Conservation (phyloP, 1,140 invertebrate species). For the Drosophila parvula region DNA sequence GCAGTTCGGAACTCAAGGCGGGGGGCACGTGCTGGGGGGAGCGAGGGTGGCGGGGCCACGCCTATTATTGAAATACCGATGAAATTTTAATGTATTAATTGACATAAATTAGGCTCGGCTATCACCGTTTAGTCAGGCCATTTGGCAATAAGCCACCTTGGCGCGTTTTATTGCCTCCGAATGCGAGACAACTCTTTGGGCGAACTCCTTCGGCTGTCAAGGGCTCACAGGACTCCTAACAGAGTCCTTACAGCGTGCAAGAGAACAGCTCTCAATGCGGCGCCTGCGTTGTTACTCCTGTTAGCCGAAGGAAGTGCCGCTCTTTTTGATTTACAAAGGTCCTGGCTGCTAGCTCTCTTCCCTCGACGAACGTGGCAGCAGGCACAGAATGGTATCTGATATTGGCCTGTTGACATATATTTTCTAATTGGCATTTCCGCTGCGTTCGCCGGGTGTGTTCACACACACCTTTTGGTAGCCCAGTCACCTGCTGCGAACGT, state of each 20-base stretch:
- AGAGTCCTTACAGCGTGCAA: constrained; percentile 15
- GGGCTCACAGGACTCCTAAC: constrained; percentile 18
- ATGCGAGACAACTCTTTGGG: constrained; percentile 40
- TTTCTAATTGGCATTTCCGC: constrained; percentile 76
- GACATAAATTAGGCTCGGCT: constrained; percentile 64
- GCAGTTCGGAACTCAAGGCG: background rate
- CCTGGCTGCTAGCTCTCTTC: constrained; percentile 23
- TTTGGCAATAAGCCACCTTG: constrained; percentile 66
- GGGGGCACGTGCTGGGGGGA: background rate
- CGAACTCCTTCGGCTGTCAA: background rate
- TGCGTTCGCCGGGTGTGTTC: constrained; percentile 30
- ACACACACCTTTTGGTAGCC: constrained; percentile 18
- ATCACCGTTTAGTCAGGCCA: constrained; percentile 53
- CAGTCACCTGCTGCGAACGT: background rate
- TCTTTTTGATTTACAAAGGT: constrained; percentile 38
- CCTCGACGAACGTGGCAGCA: background rate
- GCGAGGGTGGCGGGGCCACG: background rate
- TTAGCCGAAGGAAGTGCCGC: constrained; percentile 13
- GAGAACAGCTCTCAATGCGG: constrained; percentile 3
- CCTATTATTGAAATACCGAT: constrained; percentile 50
- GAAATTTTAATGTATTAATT: constrained; percentile 76
- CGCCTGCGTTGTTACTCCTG: constrained; percentile 38
- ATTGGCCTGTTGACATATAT: constrained; percentile 76
- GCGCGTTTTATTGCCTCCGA: constrained; percentile 54
- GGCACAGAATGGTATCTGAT: constrained; percentile 34